Evolutionary conservation across 2,888 invertebrate species (phyloP).

Genomic region (Hermaeophaga mercurialis): DNA sequence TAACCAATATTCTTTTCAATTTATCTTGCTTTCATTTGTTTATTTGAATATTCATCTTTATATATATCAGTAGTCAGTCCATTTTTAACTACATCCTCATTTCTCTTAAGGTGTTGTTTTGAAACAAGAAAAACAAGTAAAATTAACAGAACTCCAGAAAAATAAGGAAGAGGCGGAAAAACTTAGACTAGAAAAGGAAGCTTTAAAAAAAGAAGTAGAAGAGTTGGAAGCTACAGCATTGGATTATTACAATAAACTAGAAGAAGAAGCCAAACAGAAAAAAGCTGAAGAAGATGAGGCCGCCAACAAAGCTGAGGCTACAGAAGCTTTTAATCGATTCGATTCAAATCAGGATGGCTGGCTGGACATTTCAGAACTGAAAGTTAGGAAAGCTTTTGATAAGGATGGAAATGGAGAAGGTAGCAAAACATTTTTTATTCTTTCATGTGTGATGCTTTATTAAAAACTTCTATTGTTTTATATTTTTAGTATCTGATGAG

Average conservation of each 20-base stretch:
- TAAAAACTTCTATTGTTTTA: background rate
- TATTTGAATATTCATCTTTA: no score
- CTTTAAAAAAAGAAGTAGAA: conserved; percentile 73
- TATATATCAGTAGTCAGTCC: no score
- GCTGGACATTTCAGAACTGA: conserved; percentile 71
- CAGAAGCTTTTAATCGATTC: conserved; percentile 74
- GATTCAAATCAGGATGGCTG: conserved; percentile 83
- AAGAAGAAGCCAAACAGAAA: conserved; percentile 66
- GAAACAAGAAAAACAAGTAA: conserved; percentile 73
- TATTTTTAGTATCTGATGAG: conserved; percentile 72
- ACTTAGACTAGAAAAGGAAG: conserved; percentile 77
- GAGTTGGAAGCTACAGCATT: conserved; percentile 75
- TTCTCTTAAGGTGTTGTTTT: conserved; percentile 65
- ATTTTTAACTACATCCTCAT: no score
- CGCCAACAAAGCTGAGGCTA: conserved; percentile 67
- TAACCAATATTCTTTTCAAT: no score
- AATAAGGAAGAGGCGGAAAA: conserved; percentile 79
- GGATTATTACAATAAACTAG: conserved; percentile 71
- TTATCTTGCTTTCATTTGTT: no score
- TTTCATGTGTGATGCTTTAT: background rate
- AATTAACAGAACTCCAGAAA: conserved; percentile 71
- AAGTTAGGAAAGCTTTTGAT: conserved; percentile 80
- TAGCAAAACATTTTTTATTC: conserved; percentile 27
- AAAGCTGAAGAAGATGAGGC: conserved; percentile 65
- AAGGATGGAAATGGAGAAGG: conserved; percentile 82